Evolutionary conservation across 1,140 invertebrate species (phyloP), one percentile per base, ranked within the genome.

Genomic region (Panulirus ornatus): DNA sequence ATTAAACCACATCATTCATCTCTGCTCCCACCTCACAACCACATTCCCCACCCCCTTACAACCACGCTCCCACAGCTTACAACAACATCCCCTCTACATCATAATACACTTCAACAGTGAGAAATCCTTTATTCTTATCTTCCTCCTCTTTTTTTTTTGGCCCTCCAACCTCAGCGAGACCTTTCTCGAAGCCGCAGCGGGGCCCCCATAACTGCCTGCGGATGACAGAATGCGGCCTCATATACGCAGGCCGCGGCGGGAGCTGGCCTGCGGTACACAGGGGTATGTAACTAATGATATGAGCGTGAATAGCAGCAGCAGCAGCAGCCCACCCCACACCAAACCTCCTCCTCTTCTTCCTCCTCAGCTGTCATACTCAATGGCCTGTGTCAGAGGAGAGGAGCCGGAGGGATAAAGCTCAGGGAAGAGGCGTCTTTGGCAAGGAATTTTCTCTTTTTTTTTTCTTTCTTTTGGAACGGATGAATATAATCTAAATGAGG

Each of bases 261-360:
- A 22, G 54, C 58, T 2, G 8, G 27, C 27, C 27, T 66, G 58
- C 58, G 58, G 58, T 30, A 30, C n/a, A 22, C 58, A 30, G 27
- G n/a, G 58, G 58, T 27, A 66, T n/a, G n/a, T 66, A 66, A 66
- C 27, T 66, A 66, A 66, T 66, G 58, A 66, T 66, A 66, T 66
- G n/a, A 66, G 58, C 6, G 5, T 66, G 58, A 66, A 66, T 66
- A 66, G 58, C n/a, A n/a, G n/a, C n/a, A n/a, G n/a, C n/a, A n/a
- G n/a, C n/a, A n/a, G n/a, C n/a, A n/a, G n/a, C n/a, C n/a, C n/a
- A 6, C 30, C 58, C 22, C 1, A 30, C 58, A 9, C 58, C 30
- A n/a, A 9, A 27, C 11, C 44, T 47, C 44, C 44, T 47, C 14
- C 14, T 11, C 44, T 47, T 11, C 44, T 47, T 47, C 44, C 44